phyloP scores from a whole-genome alignment of 2,113 vertebrate species.

The Conger conger region DNA sequence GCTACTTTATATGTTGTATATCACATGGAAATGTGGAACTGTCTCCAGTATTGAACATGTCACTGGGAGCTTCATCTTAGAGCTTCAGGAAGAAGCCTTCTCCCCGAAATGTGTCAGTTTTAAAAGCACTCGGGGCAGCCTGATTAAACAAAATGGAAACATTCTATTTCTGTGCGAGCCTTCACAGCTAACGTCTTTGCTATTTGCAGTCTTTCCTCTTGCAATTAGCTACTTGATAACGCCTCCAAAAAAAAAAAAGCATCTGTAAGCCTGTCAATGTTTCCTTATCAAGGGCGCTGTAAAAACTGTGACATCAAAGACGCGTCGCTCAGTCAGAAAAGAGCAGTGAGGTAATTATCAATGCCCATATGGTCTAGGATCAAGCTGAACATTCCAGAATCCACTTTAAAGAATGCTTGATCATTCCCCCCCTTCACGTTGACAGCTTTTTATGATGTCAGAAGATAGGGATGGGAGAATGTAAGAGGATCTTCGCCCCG shows the following conservation, averaged over 20 bases:
- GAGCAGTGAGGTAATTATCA: constrained; percentile 14
- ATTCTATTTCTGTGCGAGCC: not conserved
- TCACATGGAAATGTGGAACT: not conserved
- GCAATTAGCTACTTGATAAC: not conserved
- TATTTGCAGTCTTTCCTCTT: not conserved
- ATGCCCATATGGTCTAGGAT: not conserved
- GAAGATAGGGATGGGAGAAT: not conserved
- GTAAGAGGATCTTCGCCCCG: not conserved
- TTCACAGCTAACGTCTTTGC: not conserved
- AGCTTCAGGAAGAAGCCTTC: not conserved
- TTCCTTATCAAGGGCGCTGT: not conserved
- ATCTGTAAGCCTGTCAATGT: not conserved
- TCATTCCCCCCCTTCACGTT: not conserved
- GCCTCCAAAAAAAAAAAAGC: not conserved
- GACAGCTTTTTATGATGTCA: not conserved
- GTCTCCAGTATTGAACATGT: not conserved
- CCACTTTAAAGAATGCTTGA: not conserved
- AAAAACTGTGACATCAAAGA: not conserved
- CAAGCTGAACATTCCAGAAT: not conserved
- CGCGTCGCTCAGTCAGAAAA: not conserved
- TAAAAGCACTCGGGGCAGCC: not conserved
- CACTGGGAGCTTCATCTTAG: not conserved
- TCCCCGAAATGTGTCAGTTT: not conserved
- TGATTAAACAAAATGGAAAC: not conserved
- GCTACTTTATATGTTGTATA: not conserved